Conservation (phyloP, 2,113 vertebrate genomes). For the Caranx ignobilis region DNA sequence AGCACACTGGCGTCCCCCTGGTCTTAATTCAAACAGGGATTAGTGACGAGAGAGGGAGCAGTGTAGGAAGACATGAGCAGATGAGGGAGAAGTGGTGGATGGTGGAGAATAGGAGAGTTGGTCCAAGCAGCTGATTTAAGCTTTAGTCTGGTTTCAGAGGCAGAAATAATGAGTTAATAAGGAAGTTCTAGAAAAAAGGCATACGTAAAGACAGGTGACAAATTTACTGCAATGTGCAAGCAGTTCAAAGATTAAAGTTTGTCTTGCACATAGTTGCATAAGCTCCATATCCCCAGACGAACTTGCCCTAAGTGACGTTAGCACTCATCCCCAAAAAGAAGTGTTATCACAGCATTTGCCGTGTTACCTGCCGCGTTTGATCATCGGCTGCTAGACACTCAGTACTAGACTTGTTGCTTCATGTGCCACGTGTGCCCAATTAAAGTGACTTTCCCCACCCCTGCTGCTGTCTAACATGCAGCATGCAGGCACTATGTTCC, state of each 20-base stretch:
- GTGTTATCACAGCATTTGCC: slow-evolving; percentile 15
- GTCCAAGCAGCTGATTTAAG: background rate
- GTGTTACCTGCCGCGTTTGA: slow-evolving; percentile 8
- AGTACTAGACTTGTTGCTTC: slow-evolving; percentile 18
- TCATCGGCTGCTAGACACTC: slow-evolving; percentile 10
- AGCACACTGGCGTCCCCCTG: slow-evolving; percentile 34
- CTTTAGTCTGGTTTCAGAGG: background rate
- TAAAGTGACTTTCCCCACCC: slow-evolving; percentile 27
- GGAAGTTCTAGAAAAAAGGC: too few relatives aligned
- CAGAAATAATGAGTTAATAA: background rate
- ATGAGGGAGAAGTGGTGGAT: slow-evolving; percentile 10
- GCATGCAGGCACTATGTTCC: background rate
- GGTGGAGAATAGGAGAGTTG: background rate
- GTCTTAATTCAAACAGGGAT: slow-evolving; percentile 67
- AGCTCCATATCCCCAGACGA: background rate
- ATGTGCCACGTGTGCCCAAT: slow-evolving; percentile 34
- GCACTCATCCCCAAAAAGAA: slow-evolving; percentile 4
- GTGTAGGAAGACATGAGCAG: slow-evolving; percentile 15
- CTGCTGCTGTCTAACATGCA: background rate
- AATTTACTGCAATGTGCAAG: too few relatives aligned
- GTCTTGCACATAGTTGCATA: background rate
- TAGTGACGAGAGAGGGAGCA: slow-evolving; percentile 33
- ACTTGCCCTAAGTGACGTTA: slow-evolving; percentile 9
- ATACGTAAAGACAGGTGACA: too few relatives aligned
- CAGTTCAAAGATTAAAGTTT: background rate